Percentiles rank a stretch among this genome's conserved stretches.
Evolutionary conservation across 2,888 invertebrate genomes (phyloP).

Genomic region (Limnephilus marmoratus): DNA sequence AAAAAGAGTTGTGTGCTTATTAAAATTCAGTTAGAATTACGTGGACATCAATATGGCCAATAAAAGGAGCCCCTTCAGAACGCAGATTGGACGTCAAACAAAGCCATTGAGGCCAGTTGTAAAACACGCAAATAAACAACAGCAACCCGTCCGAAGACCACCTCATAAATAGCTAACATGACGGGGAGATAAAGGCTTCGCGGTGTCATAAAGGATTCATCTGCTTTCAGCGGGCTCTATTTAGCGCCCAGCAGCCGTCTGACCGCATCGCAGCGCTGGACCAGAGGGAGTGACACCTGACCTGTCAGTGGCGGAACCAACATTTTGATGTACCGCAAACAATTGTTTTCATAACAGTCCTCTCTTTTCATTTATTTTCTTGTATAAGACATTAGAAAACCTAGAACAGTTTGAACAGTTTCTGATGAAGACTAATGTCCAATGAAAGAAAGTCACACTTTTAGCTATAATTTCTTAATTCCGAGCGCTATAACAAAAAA

Average conservation of each 20-base stretch:
- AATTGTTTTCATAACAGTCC: no score
- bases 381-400: no score
- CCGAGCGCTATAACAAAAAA: no score
- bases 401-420: no score
- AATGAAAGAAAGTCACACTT: no score
- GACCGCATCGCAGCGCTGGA: conserved; percentile 10
- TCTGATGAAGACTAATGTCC: no score
- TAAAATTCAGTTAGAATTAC: conserved; percentile 18
- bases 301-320: background rate
- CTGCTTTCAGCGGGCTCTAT: conserved; percentile 44
- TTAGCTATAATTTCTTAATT: no score
- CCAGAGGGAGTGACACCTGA: conserved; percentile 22
- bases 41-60: background rate
- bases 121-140: conserved; percentile 39
- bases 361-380: no score
- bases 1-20: background rate
- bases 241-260: conserved; percentile 48
- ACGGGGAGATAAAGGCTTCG: conserved; percentile 45
- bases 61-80: conserved; percentile 19
- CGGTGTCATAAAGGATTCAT: conserved; percentile 56
- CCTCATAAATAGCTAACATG: conserved; percentile 42
- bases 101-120: conserved; percentile 18
- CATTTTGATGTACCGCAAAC: no score
- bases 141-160: conserved; percentile 8
- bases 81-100: conserved; percentile 31